Evolutionary conservation across 1,140 invertebrate genomes (phyloP).

Genomic region (Anagrus nilaparvatae): DNA sequence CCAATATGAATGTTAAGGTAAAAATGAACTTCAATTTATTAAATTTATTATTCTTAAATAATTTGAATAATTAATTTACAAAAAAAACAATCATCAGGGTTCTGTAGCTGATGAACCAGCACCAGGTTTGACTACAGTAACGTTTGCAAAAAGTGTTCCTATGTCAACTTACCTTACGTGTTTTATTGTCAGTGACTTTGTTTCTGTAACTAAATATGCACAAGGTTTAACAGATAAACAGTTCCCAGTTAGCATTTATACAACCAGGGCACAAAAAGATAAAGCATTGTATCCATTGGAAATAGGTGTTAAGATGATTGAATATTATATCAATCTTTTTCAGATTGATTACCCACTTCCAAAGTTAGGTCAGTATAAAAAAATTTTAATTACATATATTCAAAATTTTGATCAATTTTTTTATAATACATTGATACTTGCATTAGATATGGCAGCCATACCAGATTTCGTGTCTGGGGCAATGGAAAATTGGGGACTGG

Average conservation of each 20-base stretch:
- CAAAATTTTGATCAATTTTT: neutral
- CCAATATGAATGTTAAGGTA: slow-evolving; percentile 61
- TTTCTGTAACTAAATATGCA: slow-evolving; percentile 43
- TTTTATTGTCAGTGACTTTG: slow-evolving; percentile 87
- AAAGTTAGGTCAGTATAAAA: slow-evolving; percentile 58
- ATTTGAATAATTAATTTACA: neutral
- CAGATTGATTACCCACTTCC: slow-evolving; percentile 74
- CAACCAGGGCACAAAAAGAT: slow-evolving; percentile 59
- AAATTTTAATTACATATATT: neutral
- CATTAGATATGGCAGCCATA: slow-evolving; percentile 80
- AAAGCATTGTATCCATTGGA: slow-evolving; percentile 73
- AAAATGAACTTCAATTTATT: neutral
- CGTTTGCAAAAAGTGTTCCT: slow-evolving; percentile 69
- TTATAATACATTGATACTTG: slow-evolving; percentile 1
- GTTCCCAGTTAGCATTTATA: slow-evolving; percentile 61
- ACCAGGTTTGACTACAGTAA: slow-evolving; percentile 41
- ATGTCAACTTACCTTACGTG: slow-evolving; percentile 91
- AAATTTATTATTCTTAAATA: neutral
- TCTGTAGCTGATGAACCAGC: slow-evolving; percentile 22
- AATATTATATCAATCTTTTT: slow-evolving; percentile 84
- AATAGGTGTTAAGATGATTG: slow-evolving; percentile 65
- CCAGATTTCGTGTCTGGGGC: slow-evolving; percentile 92
- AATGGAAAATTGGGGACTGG: slow-evolving; percentile 91
- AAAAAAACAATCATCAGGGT: slow-evolving; percentile 4
- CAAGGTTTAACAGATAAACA: slow-evolving; percentile 43